Evolutionary conservation across 2,888 invertebrate species (phyloP), one percentile per base, ranked within the genome.

Genomic region (Drepanosiphum platanoidis): DNA sequence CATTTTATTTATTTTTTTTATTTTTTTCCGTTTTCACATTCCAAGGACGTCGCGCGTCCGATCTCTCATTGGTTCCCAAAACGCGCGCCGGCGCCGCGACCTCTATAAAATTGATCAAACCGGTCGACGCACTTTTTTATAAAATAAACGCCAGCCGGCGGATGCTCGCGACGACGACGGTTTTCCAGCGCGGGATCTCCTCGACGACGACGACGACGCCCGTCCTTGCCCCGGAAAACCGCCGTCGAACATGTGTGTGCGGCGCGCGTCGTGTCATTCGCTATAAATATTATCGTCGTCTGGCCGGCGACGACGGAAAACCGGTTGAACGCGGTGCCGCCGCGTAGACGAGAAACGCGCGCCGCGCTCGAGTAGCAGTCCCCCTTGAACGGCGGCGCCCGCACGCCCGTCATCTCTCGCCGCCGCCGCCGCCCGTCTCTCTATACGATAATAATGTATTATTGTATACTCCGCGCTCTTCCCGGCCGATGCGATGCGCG

Each of bases 61-160:
- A 22, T 8, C 46, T 11, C 42, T n/a, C 75, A 84, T 74, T 77
- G 84, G 84, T 84, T 84, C 68, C 68, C 77, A 84, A 84, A 84
- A 7, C n/a, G n/a, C 30, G 30, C 36, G 27, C 18, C 36, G 58
- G 11, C 68, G 52, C 22, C 8, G n/a, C n/a, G 52, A 39, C 74
- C 42, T 46, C 34, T 46, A 32, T 30, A 36, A n/a, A n/a, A n/a
- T n/a, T n/a, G n/a, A n/a, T 39, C 39, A 18, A 68, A 83, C 74
- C 74, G 82, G 72, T 42, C 34, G 74, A 22, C 82, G 34, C n/a
- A n/a, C n/a, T n/a, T n/a, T n/a, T n/a, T n/a, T n/a, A n/a, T n/a
- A n/a, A n/a, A n/a, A n/a, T n/a, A n/a, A n/a, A n/a, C n/a, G n/a
- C n/a, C n/a, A n/a, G n/a, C n/a, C n/a, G n/a, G 15, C 61, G 30